These are phyloP conservation scores for Drosophila nigromelanica DNA, from an alignment of 1,140 invertebrate species.

Conservation along the genomic window DNA sequence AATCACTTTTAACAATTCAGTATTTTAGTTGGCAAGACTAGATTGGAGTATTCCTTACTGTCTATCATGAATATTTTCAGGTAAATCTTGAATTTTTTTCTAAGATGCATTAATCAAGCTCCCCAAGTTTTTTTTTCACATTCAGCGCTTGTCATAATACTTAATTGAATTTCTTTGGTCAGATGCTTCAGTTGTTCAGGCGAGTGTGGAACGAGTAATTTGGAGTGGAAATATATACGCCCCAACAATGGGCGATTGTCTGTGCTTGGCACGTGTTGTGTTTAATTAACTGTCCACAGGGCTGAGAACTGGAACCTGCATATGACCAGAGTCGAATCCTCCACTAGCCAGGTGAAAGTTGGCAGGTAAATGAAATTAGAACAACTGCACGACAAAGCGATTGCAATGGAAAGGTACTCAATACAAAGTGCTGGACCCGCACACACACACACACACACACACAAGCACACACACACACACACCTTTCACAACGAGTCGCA, in stretches of 20 bases:
- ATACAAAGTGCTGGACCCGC: slow-evolving; percentile 20
- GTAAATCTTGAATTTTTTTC: background rate
- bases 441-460: slow-evolving; percentile 16
- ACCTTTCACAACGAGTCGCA: slow-evolving; percentile 31
- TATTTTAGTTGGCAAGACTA: too few species aligned
- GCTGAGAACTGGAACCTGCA: slow-evolving; percentile 5
- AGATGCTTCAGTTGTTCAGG: background rate
- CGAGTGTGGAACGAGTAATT: background rate
- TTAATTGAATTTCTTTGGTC: slow-evolving; percentile 51
- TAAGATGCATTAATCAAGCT: slow-evolving; percentile 3
- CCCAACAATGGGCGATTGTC: slow-evolving; percentile 14
- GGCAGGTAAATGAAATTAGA: slow-evolving; percentile 44
- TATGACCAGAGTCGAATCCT: slow-evolving; percentile 7
- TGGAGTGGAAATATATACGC: background rate
- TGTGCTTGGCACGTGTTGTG: slow-evolving; percentile 31
- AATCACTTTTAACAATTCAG: too few species aligned
- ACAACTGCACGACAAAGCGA: slow-evolving; percentile 47
- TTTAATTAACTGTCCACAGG: slow-evolving; percentile 55
- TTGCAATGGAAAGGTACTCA: slow-evolving; percentile 43
- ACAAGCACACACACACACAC: slow-evolving; percentile 10
- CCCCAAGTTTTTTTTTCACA: background rate
- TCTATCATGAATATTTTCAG: background rate
- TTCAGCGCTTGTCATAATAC: slow-evolving; percentile 34
- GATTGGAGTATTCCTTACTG: too few species aligned
- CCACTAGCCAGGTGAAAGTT: slow-evolving; percentile 63